Base-by-base conservation (phyloP, 2,888 invertebrate genomes). In the Pherbina coryleti region DNA sequence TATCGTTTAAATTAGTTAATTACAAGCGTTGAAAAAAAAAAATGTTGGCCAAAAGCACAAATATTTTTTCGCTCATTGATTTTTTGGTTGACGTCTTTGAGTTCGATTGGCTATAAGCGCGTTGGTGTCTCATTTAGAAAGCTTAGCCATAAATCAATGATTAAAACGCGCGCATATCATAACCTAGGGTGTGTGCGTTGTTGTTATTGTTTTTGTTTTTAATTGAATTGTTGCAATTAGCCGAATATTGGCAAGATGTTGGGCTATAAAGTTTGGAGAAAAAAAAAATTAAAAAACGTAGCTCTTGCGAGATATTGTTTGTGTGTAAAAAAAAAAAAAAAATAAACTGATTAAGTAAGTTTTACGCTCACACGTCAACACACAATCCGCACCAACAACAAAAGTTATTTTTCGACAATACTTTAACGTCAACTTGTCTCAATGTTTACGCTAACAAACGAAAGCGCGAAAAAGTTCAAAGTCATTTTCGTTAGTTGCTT, bases 391-490 rank as follows among this genome's bases (percentile, higher is more conserved):
- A 44, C 14, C 4, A 4, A 37, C 31, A 31, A 31, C 31, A 31
- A 31, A 31, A 31, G 31, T 31, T 31, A 31, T 31, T 31, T 31
- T 31, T 31, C 5, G 31, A 31, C 4, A 44, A 44, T 44, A 14
- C 44, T 44, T 44, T 7, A 44, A 44, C 11, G 44, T 25, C 55
- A 55, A 55, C 22, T 55, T 55, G 19, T 55, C 55, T 7, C 22
- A 55, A 55, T 19, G 7, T 55, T 55, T 25, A 2, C 19, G 55
- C 19, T 55, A 55, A 19, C 55, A 55, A 55, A 22, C 22, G 25
- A 60, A 60, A 60, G 60, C 60, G 60, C 60, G 60, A 60, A 60
- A 22, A 60, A 60, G 60, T 60, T 60, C 60, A 60, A 60, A 60
- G 60, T 60, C 60, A 60, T 60, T 60, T 60, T 3, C 22, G 57